phyloP scores from a whole-genome alignment of 2,113 vertebrate genomes.

The Leucosticte australis region DNA sequence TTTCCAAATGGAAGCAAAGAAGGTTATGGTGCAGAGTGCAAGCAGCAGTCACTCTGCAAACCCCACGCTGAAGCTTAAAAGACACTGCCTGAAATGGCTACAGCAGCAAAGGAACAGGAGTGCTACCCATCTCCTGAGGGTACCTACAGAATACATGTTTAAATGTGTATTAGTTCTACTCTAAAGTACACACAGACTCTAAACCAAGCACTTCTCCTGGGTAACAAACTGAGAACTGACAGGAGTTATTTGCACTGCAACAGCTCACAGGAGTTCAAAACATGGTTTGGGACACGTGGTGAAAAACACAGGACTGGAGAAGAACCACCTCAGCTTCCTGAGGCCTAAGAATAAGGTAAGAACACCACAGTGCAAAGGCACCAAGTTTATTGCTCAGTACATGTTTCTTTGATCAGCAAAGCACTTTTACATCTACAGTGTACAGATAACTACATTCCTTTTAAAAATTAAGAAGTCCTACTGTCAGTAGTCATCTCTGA shows the following conservation, averaged over 20 bases:
- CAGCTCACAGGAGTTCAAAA: not conserved
- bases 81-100: not conserved
- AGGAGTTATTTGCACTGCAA: not conserved
- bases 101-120: not conserved
- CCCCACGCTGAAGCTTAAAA: fast-evolving
- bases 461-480: not conserved
- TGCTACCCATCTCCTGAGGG: no score
- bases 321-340: not conserved
- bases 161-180: fast-evolving
- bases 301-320: not conserved
- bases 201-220: not conserved
- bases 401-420: not conserved
- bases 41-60: not conserved
- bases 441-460: fast-evolving
- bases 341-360: not conserved
- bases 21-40: not conserved
- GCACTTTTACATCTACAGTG: not conserved
- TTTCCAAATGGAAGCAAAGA: not conserved
- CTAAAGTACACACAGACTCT: not conserved
- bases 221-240: not conserved
- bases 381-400: not conserved
- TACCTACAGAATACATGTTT: fast-evolving
- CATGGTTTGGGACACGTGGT: not conserved
- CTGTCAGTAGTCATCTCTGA: not conserved
- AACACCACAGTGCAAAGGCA: not conserved